Conservation (phyloP, 2,797 vertebrate species). For the Gymnocypris eckloni region DNA sequence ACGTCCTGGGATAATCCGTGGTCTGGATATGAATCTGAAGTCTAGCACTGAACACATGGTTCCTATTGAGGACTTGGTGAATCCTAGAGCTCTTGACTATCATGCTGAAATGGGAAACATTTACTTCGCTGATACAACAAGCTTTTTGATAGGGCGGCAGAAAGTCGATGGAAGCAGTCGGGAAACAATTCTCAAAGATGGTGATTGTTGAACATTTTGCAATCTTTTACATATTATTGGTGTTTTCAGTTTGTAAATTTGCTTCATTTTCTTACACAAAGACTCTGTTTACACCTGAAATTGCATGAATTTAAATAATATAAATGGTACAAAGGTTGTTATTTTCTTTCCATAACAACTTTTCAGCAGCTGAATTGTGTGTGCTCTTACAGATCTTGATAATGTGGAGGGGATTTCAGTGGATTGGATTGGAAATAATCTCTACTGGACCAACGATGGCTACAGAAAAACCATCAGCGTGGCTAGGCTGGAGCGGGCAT, state of each 20-base stretch:
- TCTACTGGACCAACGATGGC: slow-evolving; percentile 98
- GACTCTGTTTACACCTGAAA: background rate
- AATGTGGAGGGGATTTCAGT: slow-evolving; percentile 98
- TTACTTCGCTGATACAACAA: slow-evolving; percentile 98
- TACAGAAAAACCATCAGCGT: slow-evolving; percentile 95
- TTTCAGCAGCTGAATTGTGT: slow-evolving; percentile 1
- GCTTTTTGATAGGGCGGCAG: slow-evolving; percentile 95
- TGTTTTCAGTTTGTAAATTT: background rate
- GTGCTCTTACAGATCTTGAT: slow-evolving; percentile 85
- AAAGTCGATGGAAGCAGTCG: slow-evolving; percentile 91
- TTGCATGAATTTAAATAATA: background rate
- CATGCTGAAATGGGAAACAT: slow-evolving; percentile 91
- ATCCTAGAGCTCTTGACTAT: slow-evolving; percentile 95
- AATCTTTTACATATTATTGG: background rate
- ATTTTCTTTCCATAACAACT: background rate
- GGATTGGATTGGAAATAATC: slow-evolving; percentile 97
- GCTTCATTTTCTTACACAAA: background rate
- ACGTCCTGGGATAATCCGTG: slow-evolving; percentile 92
- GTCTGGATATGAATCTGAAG: slow-evolving; percentile 94
- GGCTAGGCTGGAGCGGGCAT: slow-evolving; percentile 89
- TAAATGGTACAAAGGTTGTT: slow-evolving; percentile 2
- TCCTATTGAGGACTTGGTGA: slow-evolving; percentile 94
- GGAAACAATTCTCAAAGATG: slow-evolving; percentile 96
- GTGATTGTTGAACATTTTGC: slow-evolving; percentile 71
- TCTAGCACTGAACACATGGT: slow-evolving; percentile 94